Evolutionary conservation across 2,888 invertebrate genomes (phyloP).

Genomic region (Ephialtes manifestator): DNA sequence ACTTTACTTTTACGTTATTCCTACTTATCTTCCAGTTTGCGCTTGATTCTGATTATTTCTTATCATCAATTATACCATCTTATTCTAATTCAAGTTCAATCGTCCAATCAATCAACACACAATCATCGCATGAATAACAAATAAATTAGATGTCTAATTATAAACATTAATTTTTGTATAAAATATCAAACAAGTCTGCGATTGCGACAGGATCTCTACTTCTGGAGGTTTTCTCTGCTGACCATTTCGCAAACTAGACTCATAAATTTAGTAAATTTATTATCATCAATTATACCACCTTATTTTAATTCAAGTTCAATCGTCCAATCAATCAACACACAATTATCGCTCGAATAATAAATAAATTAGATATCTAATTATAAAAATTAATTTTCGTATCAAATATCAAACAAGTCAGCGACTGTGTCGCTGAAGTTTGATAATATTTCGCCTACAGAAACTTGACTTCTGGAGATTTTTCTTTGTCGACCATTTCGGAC

Average conservation of each 20-base stretch:
- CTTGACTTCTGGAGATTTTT: conserved; percentile 54
- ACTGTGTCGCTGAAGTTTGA: conserved; percentile 73
- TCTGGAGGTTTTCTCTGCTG: too few species aligned
- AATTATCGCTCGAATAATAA: conserved; percentile 29
- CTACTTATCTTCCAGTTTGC: conserved; percentile 26
- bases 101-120: conserved; percentile 33
- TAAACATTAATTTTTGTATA: too few species aligned
- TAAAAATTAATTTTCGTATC: neutral
- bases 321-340: conserved; percentile 31
- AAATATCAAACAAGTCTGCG: too few species aligned
- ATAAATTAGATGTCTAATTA: neutral
- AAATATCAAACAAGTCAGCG: conserved; percentile 67
- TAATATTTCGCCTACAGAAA: conserved; percentile 72
- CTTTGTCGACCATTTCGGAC: conserved; percentile 32
- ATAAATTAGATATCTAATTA: neutral
- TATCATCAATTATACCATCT: conserved; percentile 37
- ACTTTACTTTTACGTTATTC: conserved; percentile 29
- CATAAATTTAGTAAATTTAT: too few species aligned
- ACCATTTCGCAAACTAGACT: too few species aligned
- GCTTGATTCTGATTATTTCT: conserved; percentile 3
- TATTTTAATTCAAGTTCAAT: conserved; percentile 40
- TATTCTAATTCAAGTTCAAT: conserved; percentile 40
- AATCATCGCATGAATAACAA: conserved; percentile 29
- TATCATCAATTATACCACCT: conserved; percentile 19
- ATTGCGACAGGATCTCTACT: too few species aligned